These are phyloP conservation scores for Congeria kusceri DNA, from an alignment of 2,888 invertebrate species.

Conservation along the genomic window DNA sequence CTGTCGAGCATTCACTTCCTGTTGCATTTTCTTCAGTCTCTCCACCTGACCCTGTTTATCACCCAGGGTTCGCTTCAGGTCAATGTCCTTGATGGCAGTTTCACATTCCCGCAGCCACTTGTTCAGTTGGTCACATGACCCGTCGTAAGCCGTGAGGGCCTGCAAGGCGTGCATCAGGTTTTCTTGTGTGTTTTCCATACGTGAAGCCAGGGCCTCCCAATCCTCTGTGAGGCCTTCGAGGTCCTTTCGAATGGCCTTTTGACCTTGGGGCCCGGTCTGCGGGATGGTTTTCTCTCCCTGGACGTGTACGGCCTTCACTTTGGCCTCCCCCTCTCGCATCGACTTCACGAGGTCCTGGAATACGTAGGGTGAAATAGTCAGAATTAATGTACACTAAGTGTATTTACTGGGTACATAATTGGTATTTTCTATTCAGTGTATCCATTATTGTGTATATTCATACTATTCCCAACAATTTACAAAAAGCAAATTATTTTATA, in stretches of 20 bases:
- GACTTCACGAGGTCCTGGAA: conserved; percentile 79
- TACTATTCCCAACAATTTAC: too few species aligned
- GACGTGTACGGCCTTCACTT: conserved; percentile 93
- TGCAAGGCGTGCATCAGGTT: conserved; percentile 95
- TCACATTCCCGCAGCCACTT: conserved; percentile 95
- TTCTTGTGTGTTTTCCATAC: conserved; percentile 92
- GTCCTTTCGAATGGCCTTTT: conserved; percentile 96
- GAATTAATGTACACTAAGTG: too few species aligned
- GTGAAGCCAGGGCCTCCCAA: conserved; percentile 95
- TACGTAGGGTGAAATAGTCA: too few species aligned
- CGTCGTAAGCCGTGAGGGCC: conserved; percentile 90
- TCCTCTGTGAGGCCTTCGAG: conserved; percentile 91
- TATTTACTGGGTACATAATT: too few species aligned
- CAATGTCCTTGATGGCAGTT: conserved; percentile 92
- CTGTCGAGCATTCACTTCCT: conserved; percentile 91
- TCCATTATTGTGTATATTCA: too few species aligned
- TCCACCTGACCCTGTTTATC: conserved; percentile 92
- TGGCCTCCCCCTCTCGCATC: conserved; percentile 86
- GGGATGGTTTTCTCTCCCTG: conserved; percentile 95
- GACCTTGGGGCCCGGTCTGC: conserved; percentile 96
- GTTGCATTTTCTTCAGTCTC: conserved; percentile 88
- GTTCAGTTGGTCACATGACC: conserved; percentile 91
- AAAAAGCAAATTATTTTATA: too few species aligned
- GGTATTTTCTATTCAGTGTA: too few species aligned
- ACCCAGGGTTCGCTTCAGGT: conserved; percentile 92